Base-by-base conservation (phyloP, 1,140 invertebrate genomes). In the Physella acuta region DNA sequence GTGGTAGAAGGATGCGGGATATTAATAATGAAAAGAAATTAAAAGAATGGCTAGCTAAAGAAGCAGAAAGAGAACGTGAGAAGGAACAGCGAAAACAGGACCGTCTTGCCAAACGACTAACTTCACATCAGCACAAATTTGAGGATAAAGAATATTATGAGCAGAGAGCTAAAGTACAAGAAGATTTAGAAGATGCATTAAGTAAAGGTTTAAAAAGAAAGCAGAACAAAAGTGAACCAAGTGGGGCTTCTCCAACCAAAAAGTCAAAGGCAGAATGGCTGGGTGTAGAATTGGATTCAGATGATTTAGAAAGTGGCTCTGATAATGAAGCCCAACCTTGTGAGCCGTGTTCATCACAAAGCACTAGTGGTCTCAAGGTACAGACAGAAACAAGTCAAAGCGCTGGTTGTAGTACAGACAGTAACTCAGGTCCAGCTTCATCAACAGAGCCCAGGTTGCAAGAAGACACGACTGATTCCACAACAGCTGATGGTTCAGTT, bases 21-120 rank as follows among this genome's bases (percentile, higher is more conserved):
- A 96, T 99, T 0, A 98, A 98, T 81, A 95, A 98, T 88, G 96
- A 99, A 82, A 94, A 97, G 85, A 88, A 94, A 73, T 78, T 97
- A n/a, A 93, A 95, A 78, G 92, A 93, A 56, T 97, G 94, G 93
- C 88, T 97, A 36, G 89, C 91, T 8, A 93, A 93, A 74, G 91
- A 95, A 83, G 88, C 89, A 34, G 90, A 94, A 31, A 85, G 91
- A 44, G 91, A 96, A 76, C 68, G 74, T 68, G 87, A 88, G 74
- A 77, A 79, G 49, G 89, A 88, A 30, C 90, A 93, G 71, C 86
- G 90, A 11, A 92, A 91, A 77, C 89, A 92, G 73, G 91, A 90
- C 70, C 94, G 93, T 82, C 79, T 95, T 28, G 91, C 92, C 79
- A 89, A 90, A 8, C 64, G 49, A 11, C 34, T 67, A 28, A 87